Base-by-base conservation (phyloP, 2,797 vertebrate genomes). In the Microhierax caerulescens region DNA sequence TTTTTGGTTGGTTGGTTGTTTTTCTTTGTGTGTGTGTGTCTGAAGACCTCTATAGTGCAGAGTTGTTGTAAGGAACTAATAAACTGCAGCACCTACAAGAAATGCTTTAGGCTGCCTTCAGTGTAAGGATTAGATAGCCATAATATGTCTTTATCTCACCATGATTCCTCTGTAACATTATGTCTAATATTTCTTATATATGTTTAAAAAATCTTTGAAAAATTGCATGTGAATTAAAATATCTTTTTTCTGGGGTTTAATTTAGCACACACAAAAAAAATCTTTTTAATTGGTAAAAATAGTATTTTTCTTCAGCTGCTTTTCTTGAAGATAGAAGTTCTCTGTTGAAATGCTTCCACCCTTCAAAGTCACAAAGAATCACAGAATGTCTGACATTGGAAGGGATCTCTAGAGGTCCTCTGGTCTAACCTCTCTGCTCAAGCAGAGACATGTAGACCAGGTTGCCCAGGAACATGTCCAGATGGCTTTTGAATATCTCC, bases 81-180 rank as follows among this genome's bases (percentile, higher is more conserved):
- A 48, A 79, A 74, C 45, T 67, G 13, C 32, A 69, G 4, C 23
- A 41, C 51, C 24, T 64, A 9, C 28, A 57, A 60, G 50, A 15
- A 90, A 74, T 36, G 13, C 9, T 74, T 86, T 39, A 51, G 32
- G 28, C 51, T 41, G 15, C 18, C 34, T 69, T 89, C 27, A 56
- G 7, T 57, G 9, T 75, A 37, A 72, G 67, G 59, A 39, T 56
- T 73, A 67, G 74, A 20, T 73, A 63, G 27, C 30, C 9, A 69
- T 45, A 79, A 17, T 47, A 81, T 45, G 74, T 54, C 41, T 34
- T 10, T 39, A 8, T 70, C 86, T 90, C 86, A 51, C 11, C 3
- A 11, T 68, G 27, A 39, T 48, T 92, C 6, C 2, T 68, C 18
- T 69, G 4, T 68, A 61, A 70, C 0, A 0, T 27, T 21, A 48